These are phyloP conservation scores for Campylorhamphus procurvoides DNA, from an alignment of 2,113 vertebrate species.

Conservation along the genomic window DNA sequence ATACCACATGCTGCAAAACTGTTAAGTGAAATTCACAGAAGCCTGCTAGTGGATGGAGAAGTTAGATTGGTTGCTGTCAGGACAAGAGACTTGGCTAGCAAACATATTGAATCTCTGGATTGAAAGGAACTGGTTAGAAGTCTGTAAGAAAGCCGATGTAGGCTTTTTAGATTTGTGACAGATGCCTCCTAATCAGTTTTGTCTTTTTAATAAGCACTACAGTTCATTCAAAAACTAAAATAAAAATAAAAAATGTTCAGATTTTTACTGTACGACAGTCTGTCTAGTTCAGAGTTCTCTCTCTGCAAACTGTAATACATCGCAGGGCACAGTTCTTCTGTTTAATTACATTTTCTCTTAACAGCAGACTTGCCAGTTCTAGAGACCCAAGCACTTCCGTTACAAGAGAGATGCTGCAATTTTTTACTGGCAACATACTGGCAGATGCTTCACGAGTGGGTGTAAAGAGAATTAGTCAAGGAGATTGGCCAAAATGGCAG, in stretches of 20 bases:
- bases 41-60: neutral
- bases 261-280: neutral
- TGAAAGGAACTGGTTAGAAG: neutral
- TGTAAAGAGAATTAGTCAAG: conserved; percentile 27
- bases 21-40: neutral
- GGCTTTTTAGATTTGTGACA: neutral
- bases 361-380: conserved; percentile 3
- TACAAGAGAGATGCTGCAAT: neutral
- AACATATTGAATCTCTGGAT: neutral
- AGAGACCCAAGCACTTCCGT: conserved; percentile 5
- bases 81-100: neutral
- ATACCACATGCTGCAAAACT: neutral
- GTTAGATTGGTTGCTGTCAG: neutral
- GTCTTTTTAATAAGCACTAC: neutral
- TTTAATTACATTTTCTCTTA: neutral
- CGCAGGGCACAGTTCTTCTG: neutral
- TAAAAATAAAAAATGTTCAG: neutral
- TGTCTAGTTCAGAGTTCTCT: neutral
- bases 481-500: neutral
- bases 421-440: neutral
- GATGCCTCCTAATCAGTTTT: neutral
- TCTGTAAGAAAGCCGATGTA: neutral
- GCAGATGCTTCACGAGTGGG: conserved; percentile 4
- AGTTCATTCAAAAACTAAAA: neutral
- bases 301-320: neutral